A percentile compares a stretch with the other conserved stretches of the same genome.
Conservation (phyloP, 2,797 vertebrate species). For the Enoplosus armatus region DNA sequence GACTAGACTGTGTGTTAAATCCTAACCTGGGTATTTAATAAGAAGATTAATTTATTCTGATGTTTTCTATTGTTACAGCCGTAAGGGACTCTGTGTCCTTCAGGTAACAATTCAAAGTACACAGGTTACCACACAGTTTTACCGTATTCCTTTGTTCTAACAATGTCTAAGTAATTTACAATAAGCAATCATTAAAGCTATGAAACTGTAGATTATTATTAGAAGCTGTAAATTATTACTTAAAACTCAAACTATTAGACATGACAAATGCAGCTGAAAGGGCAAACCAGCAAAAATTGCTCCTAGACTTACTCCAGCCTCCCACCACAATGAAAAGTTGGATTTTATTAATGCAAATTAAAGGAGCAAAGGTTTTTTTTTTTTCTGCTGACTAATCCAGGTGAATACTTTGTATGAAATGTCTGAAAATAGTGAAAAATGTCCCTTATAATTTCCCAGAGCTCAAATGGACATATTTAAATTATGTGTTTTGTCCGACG, state of each 20-base stretch:
- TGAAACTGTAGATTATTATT: too few relatives aligned
- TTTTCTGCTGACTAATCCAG: too few relatives aligned
- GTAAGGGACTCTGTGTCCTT: not conserved
- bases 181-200: constrained; percentile 1
- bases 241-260: not conserved
- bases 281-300: not conserved
- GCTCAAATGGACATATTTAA: not conserved
- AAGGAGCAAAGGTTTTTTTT: too few relatives aligned
- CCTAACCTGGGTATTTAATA: too few relatives aligned
- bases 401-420: too few relatives aligned
- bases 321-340: not conserved
- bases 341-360: not conserved
- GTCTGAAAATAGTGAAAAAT: not conserved
- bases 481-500: not conserved
- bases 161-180: not conserved
- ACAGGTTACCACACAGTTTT: too few relatives aligned
- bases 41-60: too few relatives aligned
- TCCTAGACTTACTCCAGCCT: too few relatives aligned
- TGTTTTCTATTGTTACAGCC: too few relatives aligned
- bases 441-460: too few relatives aligned
- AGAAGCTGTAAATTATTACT: not conserved
- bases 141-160: not conserved
- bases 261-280: not conserved
- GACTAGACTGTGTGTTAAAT: too few relatives aligned
- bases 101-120: not conserved